Evolutionary conservation across 2,797 vertebrate species (phyloP).

Genomic region (Chromis chromis): DNA sequence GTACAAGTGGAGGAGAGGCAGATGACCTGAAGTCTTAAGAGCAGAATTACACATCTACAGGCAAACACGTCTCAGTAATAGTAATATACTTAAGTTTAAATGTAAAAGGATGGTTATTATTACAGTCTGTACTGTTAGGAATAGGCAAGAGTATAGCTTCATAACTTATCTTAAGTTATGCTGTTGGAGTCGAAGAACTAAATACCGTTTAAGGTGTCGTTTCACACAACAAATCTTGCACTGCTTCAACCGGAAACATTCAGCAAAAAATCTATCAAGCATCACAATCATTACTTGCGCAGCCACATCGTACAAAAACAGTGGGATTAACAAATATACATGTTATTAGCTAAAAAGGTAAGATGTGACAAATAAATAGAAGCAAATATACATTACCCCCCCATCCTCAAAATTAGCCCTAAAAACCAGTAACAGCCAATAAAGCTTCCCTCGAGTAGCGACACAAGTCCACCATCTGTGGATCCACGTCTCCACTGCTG

Average conservation of each 20-base stretch:
- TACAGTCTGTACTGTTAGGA: slow-evolving; percentile 56
- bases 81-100: slow-evolving; percentile 57
- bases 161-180: slow-evolving; percentile 45
- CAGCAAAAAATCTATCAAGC: slow-evolving; percentile 55
- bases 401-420: slow-evolving; percentile 62
- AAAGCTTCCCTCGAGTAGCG: slow-evolving; percentile 45
- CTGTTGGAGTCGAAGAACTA: slow-evolving; percentile 35
- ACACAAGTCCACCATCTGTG: slow-evolving; percentile 28
- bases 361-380: slow-evolving; percentile 84
- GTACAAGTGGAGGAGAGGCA: slow-evolving; percentile 20
- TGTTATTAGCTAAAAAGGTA: slow-evolving; percentile 70
- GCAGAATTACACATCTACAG: slow-evolving; percentile 49
- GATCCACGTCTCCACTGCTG: slow-evolving; percentile 39
- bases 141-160: slow-evolving; percentile 47
- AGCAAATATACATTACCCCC: slow-evolving; percentile 69
- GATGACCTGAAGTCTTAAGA: slow-evolving; percentile 37
- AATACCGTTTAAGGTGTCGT: slow-evolving; percentile 34
- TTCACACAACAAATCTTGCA: slow-evolving; percentile 43
- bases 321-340: slow-evolving; percentile 69
- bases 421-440: slow-evolving; percentile 52
- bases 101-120: slow-evolving; percentile 55
- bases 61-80: slow-evolving; percentile 50
- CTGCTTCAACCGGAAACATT: slow-evolving; percentile 58
- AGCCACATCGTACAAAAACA: slow-evolving; percentile 66
- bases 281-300: slow-evolving; percentile 64